Evolutionary conservation across 1,140 invertebrate genomes (phyloP).

Genomic region (Drosophila burlai): DNA sequence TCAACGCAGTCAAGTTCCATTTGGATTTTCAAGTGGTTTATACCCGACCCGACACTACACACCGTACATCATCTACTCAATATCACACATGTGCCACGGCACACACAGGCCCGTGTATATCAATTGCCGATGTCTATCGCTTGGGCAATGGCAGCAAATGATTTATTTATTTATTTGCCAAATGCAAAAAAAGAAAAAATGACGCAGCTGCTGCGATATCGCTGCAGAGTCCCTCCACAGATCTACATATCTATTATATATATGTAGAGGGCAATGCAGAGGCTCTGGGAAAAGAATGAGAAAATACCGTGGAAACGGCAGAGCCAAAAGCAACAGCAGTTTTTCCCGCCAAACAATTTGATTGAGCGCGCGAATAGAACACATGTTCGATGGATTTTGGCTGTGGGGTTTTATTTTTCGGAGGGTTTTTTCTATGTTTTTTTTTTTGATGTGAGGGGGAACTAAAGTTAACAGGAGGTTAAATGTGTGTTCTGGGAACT

Average conservation of each 20-base stretch:
- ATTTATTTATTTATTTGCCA: constrained; percentile 83
- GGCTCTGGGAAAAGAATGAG: constrained; percentile 15
- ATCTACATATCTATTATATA: constrained; percentile 3
- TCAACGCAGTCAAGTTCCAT: constrained; percentile 66
- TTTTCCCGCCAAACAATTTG: constrained; percentile 39
- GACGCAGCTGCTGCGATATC: constrained; percentile 69
- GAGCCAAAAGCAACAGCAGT: constrained; percentile 14
- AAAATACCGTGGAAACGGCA: not conserved
- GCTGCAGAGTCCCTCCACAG: constrained; percentile 15
- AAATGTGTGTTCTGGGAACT: not conserved
- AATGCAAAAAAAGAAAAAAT: constrained; percentile 48
- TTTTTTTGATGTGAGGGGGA: no score
- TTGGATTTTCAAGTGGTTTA: constrained; percentile 64
- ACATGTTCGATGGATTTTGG: constrained; percentile 29
- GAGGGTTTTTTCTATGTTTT: not conserved
- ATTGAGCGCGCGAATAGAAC: constrained; percentile 54
- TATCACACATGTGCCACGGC: constrained; percentile 9
- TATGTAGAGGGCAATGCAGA: constrained; percentile 23
- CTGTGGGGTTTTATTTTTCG: not conserved
- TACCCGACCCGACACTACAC: constrained; percentile 2
- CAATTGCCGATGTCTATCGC: constrained; percentile 44
- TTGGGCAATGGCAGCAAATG: constrained; percentile 51
- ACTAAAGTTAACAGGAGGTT: not conserved
- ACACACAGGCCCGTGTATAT: not conserved
- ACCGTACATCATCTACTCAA: constrained; percentile 25